Percentiles rank a stretch among this genome's conserved stretches.
Conservation (phyloP, 1,140 invertebrate genomes). For the Copidosoma floridanum region DNA sequence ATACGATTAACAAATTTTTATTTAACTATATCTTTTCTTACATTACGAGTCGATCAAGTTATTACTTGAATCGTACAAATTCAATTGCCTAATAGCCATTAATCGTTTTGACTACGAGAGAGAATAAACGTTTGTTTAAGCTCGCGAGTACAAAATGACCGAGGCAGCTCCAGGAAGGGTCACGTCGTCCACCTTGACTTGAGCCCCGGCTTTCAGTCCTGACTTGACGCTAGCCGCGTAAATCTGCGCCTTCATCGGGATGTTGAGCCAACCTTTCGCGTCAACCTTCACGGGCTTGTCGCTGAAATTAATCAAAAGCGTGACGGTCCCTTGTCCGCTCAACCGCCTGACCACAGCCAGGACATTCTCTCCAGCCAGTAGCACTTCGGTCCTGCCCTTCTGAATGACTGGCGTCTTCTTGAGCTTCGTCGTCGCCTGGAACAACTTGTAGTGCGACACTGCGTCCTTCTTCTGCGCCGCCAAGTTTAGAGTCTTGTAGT, state of each 20-base stretch:
- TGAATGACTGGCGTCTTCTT: conserved; percentile 42
- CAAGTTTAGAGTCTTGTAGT: conserved; percentile 58
- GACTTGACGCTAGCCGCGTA: not conserved
- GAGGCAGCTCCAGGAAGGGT: conserved; percentile 29
- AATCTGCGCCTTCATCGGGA: not conserved
- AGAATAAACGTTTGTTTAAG: too few relatives aligned
- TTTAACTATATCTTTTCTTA: too few relatives aligned
- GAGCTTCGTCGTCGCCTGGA: conserved; percentile 47
- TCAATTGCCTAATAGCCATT: too few relatives aligned
- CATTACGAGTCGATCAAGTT: too few relatives aligned
- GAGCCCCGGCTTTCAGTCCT: not conserved
- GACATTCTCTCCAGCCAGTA: conserved; percentile 36
- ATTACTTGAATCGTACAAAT: too few relatives aligned
- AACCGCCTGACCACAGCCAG: not conserved
- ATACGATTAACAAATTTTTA: too few relatives aligned
- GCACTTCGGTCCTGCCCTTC: conserved; percentile 42
- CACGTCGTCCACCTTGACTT: not conserved
- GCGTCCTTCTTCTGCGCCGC: conserved; percentile 37
- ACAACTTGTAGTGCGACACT: conserved; percentile 54
- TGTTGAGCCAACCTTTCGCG: not conserved
- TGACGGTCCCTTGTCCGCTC: not conserved
- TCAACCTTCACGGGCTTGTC: not conserved
- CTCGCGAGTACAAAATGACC: conserved; percentile 49
- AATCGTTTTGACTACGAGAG: too few relatives aligned
- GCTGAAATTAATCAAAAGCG: conserved; percentile 15